phyloP scores from a whole-genome alignment of 2,888 invertebrate genomes.

The Trypoxylon attenuatum region DNA sequence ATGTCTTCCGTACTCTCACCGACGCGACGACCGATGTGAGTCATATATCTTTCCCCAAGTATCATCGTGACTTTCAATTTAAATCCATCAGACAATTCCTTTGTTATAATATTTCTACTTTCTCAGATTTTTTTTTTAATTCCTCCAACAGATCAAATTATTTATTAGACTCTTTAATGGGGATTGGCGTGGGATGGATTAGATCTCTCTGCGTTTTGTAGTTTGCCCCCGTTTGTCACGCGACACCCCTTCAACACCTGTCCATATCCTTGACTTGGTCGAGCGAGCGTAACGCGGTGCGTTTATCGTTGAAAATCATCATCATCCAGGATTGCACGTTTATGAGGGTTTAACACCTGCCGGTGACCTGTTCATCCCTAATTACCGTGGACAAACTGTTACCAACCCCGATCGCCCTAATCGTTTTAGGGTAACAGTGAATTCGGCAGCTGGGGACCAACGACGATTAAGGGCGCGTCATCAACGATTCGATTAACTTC shows the following conservation, averaged over 20 bases:
- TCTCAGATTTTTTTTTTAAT: too few relatives aligned
- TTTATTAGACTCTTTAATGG: too few relatives aligned
- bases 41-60: slow-evolving; percentile 10
- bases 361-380: slow-evolving; percentile 35
- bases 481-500: slow-evolving; percentile 66
- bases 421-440: slow-evolving; percentile 40
- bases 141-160: too few relatives aligned
- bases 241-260: slow-evolving; percentile 18
- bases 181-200: too few relatives aligned
- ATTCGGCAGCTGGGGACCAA: slow-evolving; percentile 49
- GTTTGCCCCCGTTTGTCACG: background rate
- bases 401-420: slow-evolving; percentile 28
- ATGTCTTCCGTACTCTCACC: slow-evolving; percentile 13
- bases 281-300: slow-evolving; percentile 5
- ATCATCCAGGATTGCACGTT: slow-evolving; percentile 12
- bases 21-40: slow-evolving; percentile 17
- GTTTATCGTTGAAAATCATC: slow-evolving; percentile 26
- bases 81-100: too few relatives aligned
- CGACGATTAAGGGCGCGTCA: slow-evolving; percentile 48
- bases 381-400: slow-evolving; percentile 42
- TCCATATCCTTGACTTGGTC: background rate
- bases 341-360: slow-evolving; percentile 44
- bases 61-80: slow-evolving; percentile 8
- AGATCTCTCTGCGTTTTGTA: background rate
- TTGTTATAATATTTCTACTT: too few relatives aligned